Evolutionary conservation across 2,888 invertebrate species (phyloP).

Genomic region (Amblyjoppa fuscipennis): DNA sequence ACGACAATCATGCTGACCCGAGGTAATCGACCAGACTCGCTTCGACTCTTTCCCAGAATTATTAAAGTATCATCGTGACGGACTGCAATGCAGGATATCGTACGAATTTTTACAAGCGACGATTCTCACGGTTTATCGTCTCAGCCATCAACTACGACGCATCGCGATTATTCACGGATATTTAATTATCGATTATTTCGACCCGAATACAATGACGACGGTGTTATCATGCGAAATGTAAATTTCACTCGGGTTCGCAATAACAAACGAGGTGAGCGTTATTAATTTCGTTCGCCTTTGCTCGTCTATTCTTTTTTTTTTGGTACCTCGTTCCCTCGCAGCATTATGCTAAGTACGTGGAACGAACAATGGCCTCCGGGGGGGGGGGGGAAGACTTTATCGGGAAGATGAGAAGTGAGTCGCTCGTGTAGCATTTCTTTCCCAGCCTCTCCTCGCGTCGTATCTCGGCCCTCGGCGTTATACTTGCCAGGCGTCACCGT

Average conservation of each 20-base stretch:
- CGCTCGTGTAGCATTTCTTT: slow-evolving; percentile 18
- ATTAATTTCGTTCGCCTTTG: background rate
- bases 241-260: background rate
- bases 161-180: background rate
- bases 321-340: background rate
- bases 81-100: background rate
- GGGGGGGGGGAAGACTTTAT: slow-evolving; percentile 10
- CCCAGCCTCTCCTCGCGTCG: slow-evolving; percentile 19
- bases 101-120: too few species aligned
- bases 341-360: slow-evolving; percentile 20
- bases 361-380: slow-evolving; percentile 30
- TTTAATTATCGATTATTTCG: slow-evolving; percentile 7
- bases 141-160: too few species aligned
- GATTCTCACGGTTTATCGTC: too few species aligned
- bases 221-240: background rate
- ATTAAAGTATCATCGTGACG: background rate
- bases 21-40: background rate
- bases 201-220: background rate
- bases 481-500: slow-evolving; percentile 31
- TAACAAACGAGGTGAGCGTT: background rate
- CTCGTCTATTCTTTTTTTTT: slow-evolving; percentile 12
- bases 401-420: slow-evolving; percentile 18
- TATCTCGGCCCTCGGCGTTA: slow-evolving; percentile 41
- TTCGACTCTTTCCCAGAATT: background rate
- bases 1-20: background rate